A percentile compares a stretch with the other conserved stretches of the same genome.
These are phyloP conservation scores for Noctua fimbriata DNA, from an alignment of 2,888 invertebrate species.

Conservation along the genomic window DNA sequence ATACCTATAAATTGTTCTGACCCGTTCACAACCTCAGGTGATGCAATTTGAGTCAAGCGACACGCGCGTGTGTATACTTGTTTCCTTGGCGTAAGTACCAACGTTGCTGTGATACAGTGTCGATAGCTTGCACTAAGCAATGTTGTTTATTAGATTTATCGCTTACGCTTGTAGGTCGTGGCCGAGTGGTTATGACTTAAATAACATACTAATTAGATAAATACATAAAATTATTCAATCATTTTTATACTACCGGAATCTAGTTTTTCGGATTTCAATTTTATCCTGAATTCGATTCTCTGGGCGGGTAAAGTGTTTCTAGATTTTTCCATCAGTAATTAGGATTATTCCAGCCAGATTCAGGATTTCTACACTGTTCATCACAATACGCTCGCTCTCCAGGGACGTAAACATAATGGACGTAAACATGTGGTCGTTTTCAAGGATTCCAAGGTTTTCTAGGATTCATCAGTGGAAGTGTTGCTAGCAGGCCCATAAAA, in stretches of 20 bases:
- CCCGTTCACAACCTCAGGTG: neutral
- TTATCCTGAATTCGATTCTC: neutral
- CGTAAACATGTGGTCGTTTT: no score
- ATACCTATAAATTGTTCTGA: neutral
- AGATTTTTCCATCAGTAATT: no score
- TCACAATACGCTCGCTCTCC: neutral
- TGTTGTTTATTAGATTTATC: neutral
- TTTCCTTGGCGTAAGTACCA: neutral
- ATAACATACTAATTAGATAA: neutral
- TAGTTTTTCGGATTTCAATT: no score
- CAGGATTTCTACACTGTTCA: neutral
- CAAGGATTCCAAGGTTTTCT: no score
- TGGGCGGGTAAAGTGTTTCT: neutral
- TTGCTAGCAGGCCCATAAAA: no score
- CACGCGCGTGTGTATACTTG: neutral
- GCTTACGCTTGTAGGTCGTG: neutral
- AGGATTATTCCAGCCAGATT: no score
- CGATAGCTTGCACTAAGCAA: neutral
- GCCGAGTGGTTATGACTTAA: neutral
- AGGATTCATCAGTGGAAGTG: no score
- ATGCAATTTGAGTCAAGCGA: neutral
- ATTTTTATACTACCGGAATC: no score
- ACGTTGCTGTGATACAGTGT: neutral
- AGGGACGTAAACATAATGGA: neutral
- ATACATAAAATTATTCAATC: neutral